These are phyloP conservation scores for Prionailurus bengalensis DNA, from an alignment of 2,113 vertebrate species.

Conservation along the genomic window DNA sequence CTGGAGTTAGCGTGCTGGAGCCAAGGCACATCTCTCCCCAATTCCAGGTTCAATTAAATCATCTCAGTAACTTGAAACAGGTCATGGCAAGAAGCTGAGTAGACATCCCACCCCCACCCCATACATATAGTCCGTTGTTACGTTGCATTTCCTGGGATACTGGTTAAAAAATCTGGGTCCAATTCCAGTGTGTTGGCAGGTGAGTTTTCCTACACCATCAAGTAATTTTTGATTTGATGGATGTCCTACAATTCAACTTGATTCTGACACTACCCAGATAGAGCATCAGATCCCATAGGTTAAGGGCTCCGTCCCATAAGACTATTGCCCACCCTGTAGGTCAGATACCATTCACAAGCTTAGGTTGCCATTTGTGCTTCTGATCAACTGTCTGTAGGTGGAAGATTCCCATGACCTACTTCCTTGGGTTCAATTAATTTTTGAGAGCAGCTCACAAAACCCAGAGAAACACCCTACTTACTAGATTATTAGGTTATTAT, in stretches of 20 bases:
- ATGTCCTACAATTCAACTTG: not conserved
- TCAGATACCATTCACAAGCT: not conserved
- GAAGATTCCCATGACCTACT: not conserved
- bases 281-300: not conserved
- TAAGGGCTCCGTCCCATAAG: not conserved
- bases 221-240: not conserved
- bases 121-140: not conserved
- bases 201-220: not conserved
- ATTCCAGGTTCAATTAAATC: not conserved
- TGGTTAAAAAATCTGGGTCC: not conserved
- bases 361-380: not conserved
- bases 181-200: not conserved
- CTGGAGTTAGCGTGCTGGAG: no score
- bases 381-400: not conserved
- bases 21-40: not conserved
- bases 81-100: not conserved
- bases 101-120: not conserved
- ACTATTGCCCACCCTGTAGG: not conserved
- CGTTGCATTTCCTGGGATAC: not conserved
- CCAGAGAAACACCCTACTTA: not conserved
- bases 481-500: not conserved
- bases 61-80: not conserved
- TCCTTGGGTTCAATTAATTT: not conserved
- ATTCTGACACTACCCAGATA: not conserved
- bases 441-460: not conserved